A percentile compares a stretch with the other conserved stretches of the same genome.
These are phyloP conservation scores for Aromia moschata DNA, from an alignment of 2,888 invertebrate genomes.

Conservation along the genomic window DNA sequence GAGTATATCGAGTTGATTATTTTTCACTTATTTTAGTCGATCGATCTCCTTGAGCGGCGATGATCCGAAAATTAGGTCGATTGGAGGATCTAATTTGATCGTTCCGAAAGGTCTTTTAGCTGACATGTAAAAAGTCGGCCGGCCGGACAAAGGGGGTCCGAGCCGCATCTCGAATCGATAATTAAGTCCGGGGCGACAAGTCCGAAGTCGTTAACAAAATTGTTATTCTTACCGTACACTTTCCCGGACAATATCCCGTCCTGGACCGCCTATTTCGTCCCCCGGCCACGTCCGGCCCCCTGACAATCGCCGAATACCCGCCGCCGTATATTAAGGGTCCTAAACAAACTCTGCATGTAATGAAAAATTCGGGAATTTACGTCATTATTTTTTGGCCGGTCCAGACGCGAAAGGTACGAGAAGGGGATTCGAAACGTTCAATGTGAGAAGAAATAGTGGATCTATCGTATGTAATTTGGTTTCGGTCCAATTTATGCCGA, in stretches of 20 bases:
- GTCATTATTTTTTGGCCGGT: slow-evolving; percentile 17
- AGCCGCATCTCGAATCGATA: slow-evolving; percentile 28
- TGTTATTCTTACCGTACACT: slow-evolving; percentile 33
- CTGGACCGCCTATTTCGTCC: slow-evolving; percentile 33
- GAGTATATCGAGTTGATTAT: too few relatives aligned
- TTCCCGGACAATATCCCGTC: slow-evolving; percentile 33
- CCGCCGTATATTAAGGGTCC: slow-evolving; percentile 41
- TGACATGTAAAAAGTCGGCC: background rate
- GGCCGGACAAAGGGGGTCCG: background rate
- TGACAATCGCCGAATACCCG: slow-evolving; percentile 37
- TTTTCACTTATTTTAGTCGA: too few relatives aligned
- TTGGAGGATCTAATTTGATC: too few relatives aligned
- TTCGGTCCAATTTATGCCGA: too few relatives aligned
- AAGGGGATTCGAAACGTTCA: too few relatives aligned
- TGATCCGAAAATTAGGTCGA: too few relatives aligned
- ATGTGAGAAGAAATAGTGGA: too few relatives aligned
- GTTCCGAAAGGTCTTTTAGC: too few relatives aligned
- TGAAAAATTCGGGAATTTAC: slow-evolving; percentile 20
- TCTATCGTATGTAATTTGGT: too few relatives aligned
- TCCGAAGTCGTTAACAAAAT: slow-evolving; percentile 27
- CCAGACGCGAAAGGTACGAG: too few relatives aligned
- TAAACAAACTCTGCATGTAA: slow-evolving; percentile 36
- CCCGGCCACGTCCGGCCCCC: slow-evolving; percentile 34
- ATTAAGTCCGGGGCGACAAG: slow-evolving; percentile 32
- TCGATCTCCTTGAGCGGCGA: too few relatives aligned